phyloP scores from a whole-genome alignment of 1,140 invertebrate species.

The Drosophila sulfurigaster region DNA sequence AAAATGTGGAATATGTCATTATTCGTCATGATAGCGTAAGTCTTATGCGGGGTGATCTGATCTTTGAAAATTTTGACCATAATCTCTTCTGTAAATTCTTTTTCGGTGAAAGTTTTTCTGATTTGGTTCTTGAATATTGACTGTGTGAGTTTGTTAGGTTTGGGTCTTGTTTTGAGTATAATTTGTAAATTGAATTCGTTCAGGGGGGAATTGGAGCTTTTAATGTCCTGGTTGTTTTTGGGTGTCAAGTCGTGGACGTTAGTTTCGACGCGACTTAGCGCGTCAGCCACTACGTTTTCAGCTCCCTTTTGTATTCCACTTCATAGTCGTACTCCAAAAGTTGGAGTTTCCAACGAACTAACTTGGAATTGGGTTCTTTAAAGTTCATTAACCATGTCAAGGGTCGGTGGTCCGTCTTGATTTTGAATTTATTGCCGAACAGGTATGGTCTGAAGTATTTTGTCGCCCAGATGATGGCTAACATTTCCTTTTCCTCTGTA shows the following conservation, averaged over 20 bases:
- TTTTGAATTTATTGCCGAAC: not conserved
- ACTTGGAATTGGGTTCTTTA: not conserved
- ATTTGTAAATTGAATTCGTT: conserved; percentile 10
- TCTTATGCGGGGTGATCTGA: not conserved
- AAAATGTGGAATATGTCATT: conserved; percentile 1
- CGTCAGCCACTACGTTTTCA: too few species aligned
- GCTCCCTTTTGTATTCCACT: not conserved
- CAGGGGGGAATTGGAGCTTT: not conserved
- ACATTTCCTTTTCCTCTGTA: not conserved
- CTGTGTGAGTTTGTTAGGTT: not conserved
- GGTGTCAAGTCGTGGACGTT: too few species aligned
- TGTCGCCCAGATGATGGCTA: not conserved
- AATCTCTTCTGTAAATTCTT: not conserved
- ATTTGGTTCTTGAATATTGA: not conserved
- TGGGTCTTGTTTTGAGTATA: not conserved
- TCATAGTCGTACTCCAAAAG: not conserved
- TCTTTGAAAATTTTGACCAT: not conserved
- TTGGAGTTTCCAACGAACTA: not conserved
- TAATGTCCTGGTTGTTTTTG: too few species aligned
- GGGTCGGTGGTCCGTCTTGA: not conserved
- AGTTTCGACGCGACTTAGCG: too few species aligned
- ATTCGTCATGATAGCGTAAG: not conserved
- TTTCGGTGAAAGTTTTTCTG: not conserved
- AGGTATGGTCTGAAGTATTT: conserved; percentile 1
- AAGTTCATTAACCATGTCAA: not conserved